Evolutionary conservation across 2,888 invertebrate genomes (phyloP), one percentile per base, ranked within the genome.

Genomic region (Ormyrus nitidulus): DNA sequence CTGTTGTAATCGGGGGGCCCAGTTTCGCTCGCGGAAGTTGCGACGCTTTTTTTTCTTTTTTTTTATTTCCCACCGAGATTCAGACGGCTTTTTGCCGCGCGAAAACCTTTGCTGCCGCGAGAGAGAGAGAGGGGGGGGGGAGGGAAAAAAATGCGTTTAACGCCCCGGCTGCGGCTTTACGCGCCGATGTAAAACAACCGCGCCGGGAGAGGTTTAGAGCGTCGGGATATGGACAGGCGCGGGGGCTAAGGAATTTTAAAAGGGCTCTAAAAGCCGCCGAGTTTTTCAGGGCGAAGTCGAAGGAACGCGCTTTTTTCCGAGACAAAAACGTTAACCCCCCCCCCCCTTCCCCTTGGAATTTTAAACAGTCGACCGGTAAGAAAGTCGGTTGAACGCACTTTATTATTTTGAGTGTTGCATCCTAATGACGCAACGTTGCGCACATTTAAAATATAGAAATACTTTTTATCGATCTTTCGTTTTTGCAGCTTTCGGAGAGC

Each of bases 171-270:
- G 11, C 49, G 48, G n/a, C 34, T 62, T 72, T 65, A 46, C n/a
- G 64, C 46, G 73, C 46, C 11, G 3, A 13, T 19, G 19, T 19
- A n/a, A 19, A 9, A 5, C 49, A 34, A 65, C 71, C 58, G 59
- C 59, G 51, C 13, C 66, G 54, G 46, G 13, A 59, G 46, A 8
- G 65, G 53, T 70, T 69, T 66, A 71, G 56, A 58, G 69, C 49
- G 19, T 19, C 19, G 34, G n/a, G 19, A 46, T 59, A 53, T 71
- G 34, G 48, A 19, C 19, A 19, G 19, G 19, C 19, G 54, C 34
- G 8, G 11, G 51, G 48, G 49, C 56, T 51, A 56, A 79, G 69
- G 73, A 74, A 79, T 79, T 74, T 79, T 79, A 79, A 79, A 74
- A 69, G 73, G 69, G 73, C 51, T 62, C 69, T 74, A 69, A 73